Evolutionary conservation across 2,888 invertebrate species (phyloP), one percentile per base, ranked within the genome.

Genomic region (Onchidella celtica): DNA sequence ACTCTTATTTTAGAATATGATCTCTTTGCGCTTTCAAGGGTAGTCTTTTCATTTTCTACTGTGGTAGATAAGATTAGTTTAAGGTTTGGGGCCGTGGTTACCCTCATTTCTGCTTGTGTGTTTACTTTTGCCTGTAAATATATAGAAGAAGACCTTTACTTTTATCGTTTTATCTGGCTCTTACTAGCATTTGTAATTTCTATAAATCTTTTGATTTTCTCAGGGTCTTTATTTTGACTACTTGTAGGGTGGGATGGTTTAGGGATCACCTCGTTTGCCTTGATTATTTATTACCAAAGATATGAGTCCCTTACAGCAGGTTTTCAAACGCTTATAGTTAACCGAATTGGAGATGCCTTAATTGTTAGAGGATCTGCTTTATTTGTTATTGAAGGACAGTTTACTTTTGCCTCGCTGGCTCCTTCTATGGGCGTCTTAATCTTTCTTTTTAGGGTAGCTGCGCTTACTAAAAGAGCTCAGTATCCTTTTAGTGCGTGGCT

Each of bases 401-500:
- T 88, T 83, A 79, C 73, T 74, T 87, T 87, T 93, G 47, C 93
- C 94, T 87, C 65, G 88, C 92, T 94, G 92, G 91, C 59, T 88
- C 92, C 94, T 92, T 90, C 91, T 0, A 11, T 87, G n/a, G 93
- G 95, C 89, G 90, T 93, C 94, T 91, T 92, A 55, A 80, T 93
- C 81, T 75, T 94, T 59, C n/a, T 6, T 66, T 6, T 32, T 24
- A 78, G 93, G 61, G 74, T 94, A 29, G 95, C 95, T 0, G 94
- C 95, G 76, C 95, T 96, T 94, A 96, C 96, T 83, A 96, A 96
- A 93, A 96, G 96, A 87, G 96, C 96, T 91, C 96, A 96, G 93
- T 95, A 96, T 94, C 96, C 96, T 69, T 97, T 96, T 95, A 96
- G 96, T 84, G 95, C 96, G 68, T 96, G 96, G 88, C 93, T 96